Base-by-base conservation (phyloP, 2,113 vertebrate genomes). In the Clupea harengus region DNA sequence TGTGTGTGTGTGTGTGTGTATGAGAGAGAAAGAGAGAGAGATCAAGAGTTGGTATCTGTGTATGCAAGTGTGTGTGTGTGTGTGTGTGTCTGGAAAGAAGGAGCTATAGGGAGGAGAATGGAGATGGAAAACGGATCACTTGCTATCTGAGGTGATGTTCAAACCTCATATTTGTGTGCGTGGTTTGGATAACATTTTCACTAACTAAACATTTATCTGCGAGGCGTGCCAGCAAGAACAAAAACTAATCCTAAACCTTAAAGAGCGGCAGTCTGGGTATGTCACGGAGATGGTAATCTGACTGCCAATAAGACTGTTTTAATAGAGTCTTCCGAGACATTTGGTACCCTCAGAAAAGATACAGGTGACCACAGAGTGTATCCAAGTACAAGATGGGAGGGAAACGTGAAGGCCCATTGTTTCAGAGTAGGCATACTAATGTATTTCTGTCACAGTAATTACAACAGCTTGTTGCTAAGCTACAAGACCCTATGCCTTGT, bases 391-490 rank as follows among this genome's bases (percentile, higher is more conserved):
- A 89, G 81, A 81, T 5, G 10, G 13, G 83, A 75, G 88, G 84
- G 80, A 81, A 82, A 78, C 85, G 81, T 82, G 75, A 84, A 81
- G 57, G 85, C 86, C 86, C 85, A 90, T 92, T 91, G 90, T 91
- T 91, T 91, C 87, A 91, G 83, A 85, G 88, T 87, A 89, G 85
- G 87, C 87, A 91, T 88, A 88, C 85, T 90, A 89, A 92, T 91
- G 87, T 86, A 91, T 88, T 89, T 92, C 86, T 91, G 88, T 91
- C 89, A 89, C 84, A 85, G 89, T 88, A 91, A 91, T 92, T 91
- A 92, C 90, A 91, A 88, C 90, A 91, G 89, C 90, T 90, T 92
- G 91, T 92, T 92, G 91, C 91, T 92, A 91, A 89, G 91, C 85
- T 92, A 92, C 91, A 87, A 90, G 83, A 86, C 86, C 85, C 89